Percentiles rank a stretch among this genome's conserved stretches.
These are phyloP conservation scores for Tenthredo livida DNA, from an alignment of 2,888 invertebrate genomes.

Conservation along the genomic window DNA sequence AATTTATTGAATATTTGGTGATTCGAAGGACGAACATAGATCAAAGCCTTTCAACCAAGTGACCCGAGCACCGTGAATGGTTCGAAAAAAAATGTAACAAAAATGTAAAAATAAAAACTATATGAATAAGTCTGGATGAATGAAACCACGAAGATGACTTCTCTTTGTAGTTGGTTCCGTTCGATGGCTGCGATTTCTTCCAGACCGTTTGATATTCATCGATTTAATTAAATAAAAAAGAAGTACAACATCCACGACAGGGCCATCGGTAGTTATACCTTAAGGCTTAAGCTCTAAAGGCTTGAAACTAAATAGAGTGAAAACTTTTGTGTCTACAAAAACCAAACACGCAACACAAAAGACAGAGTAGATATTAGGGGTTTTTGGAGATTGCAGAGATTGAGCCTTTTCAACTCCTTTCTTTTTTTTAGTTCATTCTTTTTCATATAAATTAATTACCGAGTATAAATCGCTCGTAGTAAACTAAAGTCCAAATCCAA, in stretches of 20 bases:
- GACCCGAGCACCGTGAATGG: not conserved
- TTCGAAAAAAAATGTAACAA: not conserved
- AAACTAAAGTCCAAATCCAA: not conserved
- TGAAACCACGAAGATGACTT: slow-evolving; percentile 52
- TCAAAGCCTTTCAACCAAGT: not conserved
- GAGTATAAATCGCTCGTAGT: not conserved
- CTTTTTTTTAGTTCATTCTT: too few species aligned
- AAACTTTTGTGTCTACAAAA: slow-evolving; percentile 56
- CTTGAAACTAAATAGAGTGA: not conserved
- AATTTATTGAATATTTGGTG: not conserved
- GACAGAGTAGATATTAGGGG: slow-evolving; percentile 4
- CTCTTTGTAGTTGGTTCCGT: slow-evolving; percentile 57
- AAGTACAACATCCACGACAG: not conserved
- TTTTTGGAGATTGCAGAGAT: not conserved
- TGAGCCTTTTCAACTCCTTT: not conserved
- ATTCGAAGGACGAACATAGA: not conserved
- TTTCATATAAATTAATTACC: not conserved
- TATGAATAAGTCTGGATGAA: slow-evolving; percentile 51
- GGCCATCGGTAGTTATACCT: not conserved
- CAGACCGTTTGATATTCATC: not conserved
- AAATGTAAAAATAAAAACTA: slow-evolving; percentile 33
- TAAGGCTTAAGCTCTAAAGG: not conserved
- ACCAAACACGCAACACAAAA: slow-evolving; percentile 64
- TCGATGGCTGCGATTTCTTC: slow-evolving; percentile 39
- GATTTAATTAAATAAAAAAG: not conserved